Percentiles rank a stretch among this genome's conserved stretches.
Conservation (phyloP, 2,113 vertebrate genomes). For the Corythornis vintsioides region DNA sequence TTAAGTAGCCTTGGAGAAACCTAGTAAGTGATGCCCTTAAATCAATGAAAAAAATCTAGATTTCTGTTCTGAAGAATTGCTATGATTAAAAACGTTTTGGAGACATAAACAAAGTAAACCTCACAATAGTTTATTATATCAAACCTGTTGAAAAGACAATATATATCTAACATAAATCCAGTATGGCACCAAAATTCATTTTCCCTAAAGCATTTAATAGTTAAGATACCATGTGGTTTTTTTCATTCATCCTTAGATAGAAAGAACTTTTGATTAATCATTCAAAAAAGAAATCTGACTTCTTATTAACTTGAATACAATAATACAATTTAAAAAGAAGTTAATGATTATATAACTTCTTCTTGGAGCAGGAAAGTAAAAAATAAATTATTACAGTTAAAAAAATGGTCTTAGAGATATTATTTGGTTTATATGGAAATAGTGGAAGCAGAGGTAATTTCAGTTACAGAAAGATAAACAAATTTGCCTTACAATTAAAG, state of each 20-base stretch:
- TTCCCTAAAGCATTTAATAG: background rate
- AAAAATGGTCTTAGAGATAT: background rate
- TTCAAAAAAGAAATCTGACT: background rate
- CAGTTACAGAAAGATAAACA: background rate
- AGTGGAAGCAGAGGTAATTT: background rate
- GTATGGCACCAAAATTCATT: background rate
- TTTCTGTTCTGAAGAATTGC: background rate
- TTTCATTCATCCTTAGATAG: background rate
- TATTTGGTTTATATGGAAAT: background rate
- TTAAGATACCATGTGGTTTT: background rate
- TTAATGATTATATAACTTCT: background rate
- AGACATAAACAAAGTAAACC: background rate
- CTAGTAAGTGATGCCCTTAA: background rate
- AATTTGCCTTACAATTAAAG: background rate
- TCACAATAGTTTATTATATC: background rate
- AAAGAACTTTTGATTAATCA: background rate
- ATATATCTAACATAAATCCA: background rate
- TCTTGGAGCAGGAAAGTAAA: background rate
- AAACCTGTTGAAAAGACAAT: background rate
- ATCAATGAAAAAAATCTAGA: background rate
- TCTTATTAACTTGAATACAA: background rate
- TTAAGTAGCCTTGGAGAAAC: background rate
- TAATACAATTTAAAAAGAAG: background rate
- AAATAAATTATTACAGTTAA: background rate
- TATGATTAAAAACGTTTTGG: background rate